phyloP scores from a whole-genome alignment of 2,113 vertebrate species.

The Grantiella picta region DNA sequence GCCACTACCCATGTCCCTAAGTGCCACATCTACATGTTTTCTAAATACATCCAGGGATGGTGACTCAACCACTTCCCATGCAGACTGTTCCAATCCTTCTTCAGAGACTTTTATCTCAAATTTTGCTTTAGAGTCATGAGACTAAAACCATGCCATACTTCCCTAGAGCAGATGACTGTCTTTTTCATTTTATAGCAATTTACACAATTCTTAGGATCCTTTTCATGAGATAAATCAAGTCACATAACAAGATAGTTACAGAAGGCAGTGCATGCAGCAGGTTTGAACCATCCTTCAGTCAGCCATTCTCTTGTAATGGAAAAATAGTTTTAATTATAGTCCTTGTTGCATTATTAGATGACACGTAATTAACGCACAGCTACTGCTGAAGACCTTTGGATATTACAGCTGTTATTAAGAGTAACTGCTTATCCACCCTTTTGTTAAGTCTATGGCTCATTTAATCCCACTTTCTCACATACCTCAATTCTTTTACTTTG shows the following conservation, averaged over 20 bases:
- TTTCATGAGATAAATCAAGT: neutral
- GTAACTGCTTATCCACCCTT: neutral
- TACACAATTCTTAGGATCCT: neutral
- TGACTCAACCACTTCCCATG: neutral
- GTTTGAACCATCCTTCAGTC: neutral
- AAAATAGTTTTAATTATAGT: neutral
- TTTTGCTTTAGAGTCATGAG: neutral
- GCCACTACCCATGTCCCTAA: neutral
- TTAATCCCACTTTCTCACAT: neutral
- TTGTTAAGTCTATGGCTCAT: neutral
- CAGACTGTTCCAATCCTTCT: neutral
- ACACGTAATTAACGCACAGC: neutral
- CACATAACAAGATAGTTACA: neutral
- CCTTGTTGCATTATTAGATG: neutral
- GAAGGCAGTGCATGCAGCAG: neutral
- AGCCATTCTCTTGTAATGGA: neutral
- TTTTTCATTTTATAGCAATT: neutral
- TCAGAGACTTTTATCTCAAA: neutral
- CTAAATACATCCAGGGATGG: neutral
- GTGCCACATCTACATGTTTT: accelerated
- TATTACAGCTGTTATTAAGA: neutral
- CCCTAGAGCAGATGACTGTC: neutral
- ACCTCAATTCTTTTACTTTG: neutral
- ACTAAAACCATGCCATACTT: neutral
- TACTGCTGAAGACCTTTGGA: neutral